These are phyloP conservation scores for Epizoanthus ramosus DNA, from an alignment of 92 coral and sea anemone species.

Conservation along the genomic window DNA sequence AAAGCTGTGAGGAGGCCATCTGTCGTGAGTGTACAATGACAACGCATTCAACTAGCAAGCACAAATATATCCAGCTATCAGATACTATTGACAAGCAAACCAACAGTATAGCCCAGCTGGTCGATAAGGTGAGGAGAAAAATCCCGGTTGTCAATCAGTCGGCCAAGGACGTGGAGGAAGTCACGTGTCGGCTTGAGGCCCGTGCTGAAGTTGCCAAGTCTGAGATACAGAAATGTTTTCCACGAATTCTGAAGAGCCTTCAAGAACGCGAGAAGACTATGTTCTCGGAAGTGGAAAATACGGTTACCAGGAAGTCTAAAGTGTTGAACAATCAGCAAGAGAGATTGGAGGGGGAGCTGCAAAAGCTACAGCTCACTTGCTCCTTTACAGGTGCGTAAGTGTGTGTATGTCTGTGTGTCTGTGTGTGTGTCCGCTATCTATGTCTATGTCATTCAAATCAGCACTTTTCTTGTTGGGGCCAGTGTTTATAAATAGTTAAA, in stretches of 20 bases:
- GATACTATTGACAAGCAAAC: constrained; percentile 97
- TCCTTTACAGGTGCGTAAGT: constrained; percentile 72
- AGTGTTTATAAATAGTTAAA: too few species aligned
- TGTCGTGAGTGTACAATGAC: constrained; percentile 99
- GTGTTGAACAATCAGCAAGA: constrained; percentile 92
- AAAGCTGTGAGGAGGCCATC: constrained; percentile 97
- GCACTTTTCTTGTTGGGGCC: too few species aligned
- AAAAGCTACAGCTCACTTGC: constrained; percentile 80
- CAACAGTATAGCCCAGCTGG: constrained; percentile 75
- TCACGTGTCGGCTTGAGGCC: constrained; percentile 89
- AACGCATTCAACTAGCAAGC: constrained; percentile 91
- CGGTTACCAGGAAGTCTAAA: constrained; percentile 85
- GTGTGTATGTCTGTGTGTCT: neutral
- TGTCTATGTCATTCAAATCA: too few species aligned
- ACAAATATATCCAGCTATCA: constrained; percentile 91
- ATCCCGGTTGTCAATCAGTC: constrained; percentile 94
- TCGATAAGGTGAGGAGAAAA: constrained; percentile 87
- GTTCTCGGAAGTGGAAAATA: constrained; percentile 90
- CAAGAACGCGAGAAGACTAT: constrained; percentile 93
- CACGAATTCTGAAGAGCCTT: constrained; percentile 82
- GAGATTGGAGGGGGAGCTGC: constrained; percentile 87
- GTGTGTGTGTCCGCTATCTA: too few species aligned
- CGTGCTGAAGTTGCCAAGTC: constrained; percentile 97
- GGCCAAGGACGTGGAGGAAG: constrained; percentile 93
- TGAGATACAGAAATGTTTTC: constrained; percentile 97